These are phyloP conservation scores for Myotis daubentonii DNA, from an alignment of 2,797 vertebrate genomes.

Conservation along the genomic window DNA sequence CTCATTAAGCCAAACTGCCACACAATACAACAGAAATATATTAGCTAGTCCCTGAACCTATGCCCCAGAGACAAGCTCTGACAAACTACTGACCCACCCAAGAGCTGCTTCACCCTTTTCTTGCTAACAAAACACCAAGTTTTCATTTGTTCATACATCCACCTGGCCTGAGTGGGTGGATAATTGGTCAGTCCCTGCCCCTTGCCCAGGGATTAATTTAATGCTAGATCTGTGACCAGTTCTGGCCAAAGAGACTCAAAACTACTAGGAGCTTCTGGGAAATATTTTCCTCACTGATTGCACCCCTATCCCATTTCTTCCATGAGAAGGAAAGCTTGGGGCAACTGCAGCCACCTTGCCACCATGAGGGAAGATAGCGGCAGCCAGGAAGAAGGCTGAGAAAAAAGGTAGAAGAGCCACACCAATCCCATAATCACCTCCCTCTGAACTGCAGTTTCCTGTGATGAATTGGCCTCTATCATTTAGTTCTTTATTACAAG, in stretches of 20 bases:
- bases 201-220: background rate
- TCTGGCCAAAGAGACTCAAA: background rate
- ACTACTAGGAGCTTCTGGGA: background rate
- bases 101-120: background rate
- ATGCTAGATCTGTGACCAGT: background rate
- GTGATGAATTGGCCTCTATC: background rate
- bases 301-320: background rate
- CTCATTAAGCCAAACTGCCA: background rate
- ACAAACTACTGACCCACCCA: background rate
- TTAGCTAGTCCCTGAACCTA: background rate
- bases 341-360: background rate
- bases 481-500: background rate
- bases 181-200: background rate
- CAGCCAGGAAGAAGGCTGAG: background rate
- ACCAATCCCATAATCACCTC: background rate
- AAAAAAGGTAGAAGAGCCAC: background rate
- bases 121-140: background rate
- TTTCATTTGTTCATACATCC: background rate
- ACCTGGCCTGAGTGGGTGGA: background rate
- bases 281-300: background rate
- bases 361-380: background rate
- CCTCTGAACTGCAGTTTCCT: background rate
- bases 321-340: background rate
- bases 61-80: background rate
- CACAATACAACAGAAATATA: background rate